phyloP scores from a whole-genome alignment of 2,113 vertebrate genomes.

The Nibea coibor region DNA sequence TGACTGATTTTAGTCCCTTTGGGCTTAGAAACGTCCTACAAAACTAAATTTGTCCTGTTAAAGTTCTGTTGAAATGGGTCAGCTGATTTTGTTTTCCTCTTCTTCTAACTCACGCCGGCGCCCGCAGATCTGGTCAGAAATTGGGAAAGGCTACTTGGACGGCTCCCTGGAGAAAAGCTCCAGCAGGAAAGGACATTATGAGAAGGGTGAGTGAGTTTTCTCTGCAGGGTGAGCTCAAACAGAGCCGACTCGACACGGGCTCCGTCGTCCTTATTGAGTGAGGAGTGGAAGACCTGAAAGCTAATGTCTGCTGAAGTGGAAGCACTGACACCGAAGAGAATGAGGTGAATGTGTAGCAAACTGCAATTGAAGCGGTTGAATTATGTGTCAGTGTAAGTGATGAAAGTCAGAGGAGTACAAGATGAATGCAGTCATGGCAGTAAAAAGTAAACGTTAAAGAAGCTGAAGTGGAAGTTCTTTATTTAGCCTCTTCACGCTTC shows the following conservation, averaged over 20 bases:
- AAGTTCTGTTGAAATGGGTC: neutral
- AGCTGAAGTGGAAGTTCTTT: no score
- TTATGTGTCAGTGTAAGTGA: no score
- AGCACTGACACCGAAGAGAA: no score
- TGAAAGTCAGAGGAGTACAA: no score
- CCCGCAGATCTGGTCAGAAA: conserved; percentile 94
- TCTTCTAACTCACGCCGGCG: neutral
- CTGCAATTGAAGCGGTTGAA: no score
- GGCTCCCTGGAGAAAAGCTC: conserved; percentile 94
- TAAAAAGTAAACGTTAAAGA: no score
- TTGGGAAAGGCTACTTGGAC: conserved; percentile 95
- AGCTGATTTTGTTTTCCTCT: neutral
- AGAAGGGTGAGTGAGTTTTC: conserved; percentile 85
- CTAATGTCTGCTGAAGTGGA: no score
- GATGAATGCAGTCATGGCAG: no score
- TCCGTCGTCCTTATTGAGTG: neutral
- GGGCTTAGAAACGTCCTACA: neutral
- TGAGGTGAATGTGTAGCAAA: no score
- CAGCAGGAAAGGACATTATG: conserved; percentile 90
- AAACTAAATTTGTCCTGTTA: neutral
- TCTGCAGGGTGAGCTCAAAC: neutral
- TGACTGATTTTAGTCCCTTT: neutral
- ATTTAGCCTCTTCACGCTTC: neutral
- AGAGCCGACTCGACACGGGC: neutral
- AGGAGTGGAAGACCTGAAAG: no score